Evolutionary conservation across 2,113 vertebrate species (phyloP).

Genomic region (Trachemys scripta): DNA sequence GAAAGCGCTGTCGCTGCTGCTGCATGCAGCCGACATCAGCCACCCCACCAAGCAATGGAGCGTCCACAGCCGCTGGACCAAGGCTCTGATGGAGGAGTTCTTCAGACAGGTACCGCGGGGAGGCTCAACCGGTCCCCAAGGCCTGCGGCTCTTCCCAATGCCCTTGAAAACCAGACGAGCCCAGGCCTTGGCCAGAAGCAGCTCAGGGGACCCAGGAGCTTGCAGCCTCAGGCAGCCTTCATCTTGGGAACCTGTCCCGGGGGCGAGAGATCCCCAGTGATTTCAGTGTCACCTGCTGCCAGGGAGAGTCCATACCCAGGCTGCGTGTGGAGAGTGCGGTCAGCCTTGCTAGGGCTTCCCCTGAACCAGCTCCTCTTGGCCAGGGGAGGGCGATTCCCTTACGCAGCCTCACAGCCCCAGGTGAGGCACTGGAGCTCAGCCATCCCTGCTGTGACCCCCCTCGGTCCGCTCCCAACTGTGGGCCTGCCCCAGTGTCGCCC

Average conservation of each 20-base stretch:
- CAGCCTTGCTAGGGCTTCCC: background rate
- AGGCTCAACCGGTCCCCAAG: background rate
- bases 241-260: background rate
- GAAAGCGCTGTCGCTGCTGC: slow-evolving; percentile 89
- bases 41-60: slow-evolving; percentile 92
- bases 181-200: background rate
- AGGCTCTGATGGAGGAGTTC: slow-evolving; percentile 92
- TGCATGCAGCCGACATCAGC: slow-evolving; percentile 93
- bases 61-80: slow-evolving; percentile 91
- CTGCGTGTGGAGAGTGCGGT: background rate
- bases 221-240: background rate
- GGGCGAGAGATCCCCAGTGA: background rate
- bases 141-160: too few species aligned
- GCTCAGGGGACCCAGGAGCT: background rate
- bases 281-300: background rate
- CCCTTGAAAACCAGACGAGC: background rate
- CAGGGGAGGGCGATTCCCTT: background rate
- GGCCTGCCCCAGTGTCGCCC: background rate
- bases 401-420: too few species aligned
- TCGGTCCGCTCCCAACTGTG: background rate
- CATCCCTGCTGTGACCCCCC: background rate
- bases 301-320: background rate
- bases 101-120: slow-evolving; percentile 87
- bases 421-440: too few species aligned
- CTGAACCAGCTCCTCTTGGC: background rate